Evolutionary conservation across 2,113 vertebrate genomes (phyloP).

Genomic region (Stomatorhinus ivindoensis): DNA sequence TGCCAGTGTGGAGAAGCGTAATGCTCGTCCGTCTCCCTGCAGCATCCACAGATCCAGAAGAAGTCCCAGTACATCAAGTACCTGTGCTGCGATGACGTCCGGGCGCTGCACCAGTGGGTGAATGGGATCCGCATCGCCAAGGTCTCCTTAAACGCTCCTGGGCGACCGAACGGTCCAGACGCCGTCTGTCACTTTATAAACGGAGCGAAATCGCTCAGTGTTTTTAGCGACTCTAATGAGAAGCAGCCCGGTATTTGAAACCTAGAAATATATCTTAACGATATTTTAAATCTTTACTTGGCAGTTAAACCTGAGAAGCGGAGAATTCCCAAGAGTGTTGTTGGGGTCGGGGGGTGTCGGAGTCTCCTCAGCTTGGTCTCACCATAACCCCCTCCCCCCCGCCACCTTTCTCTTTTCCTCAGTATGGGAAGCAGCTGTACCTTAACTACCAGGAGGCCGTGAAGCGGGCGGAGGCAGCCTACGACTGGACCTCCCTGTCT

Average conservation of each 20-base stretch:
- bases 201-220: not conserved
- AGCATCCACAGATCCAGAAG: constrained; percentile 99
- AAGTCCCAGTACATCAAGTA: constrained; percentile 99
- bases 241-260: not conserved
- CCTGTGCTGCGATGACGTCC: constrained; percentile 90
- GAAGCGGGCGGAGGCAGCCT: constrained; percentile 84
- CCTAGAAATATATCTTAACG: not conserved
- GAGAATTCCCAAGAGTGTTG: not conserved
- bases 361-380: not conserved
- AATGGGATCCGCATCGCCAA: constrained; percentile 95
- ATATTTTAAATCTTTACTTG: not conserved
- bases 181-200: not conserved
- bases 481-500: constrained; percentile 93
- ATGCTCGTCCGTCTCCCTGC: constrained; percentile 24
- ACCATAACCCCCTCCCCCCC: not conserved
- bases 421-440: constrained; percentile 95
- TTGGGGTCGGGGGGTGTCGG: not conserved
- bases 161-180: not conserved
- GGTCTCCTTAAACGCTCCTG: constrained; percentile 51
- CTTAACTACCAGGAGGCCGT: constrained; percentile 89
- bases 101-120: constrained; percentile 92
- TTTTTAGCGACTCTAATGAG: not conserved
- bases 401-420: constrained; percentile 21
- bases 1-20: not conserved
- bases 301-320: not conserved